These are phyloP conservation scores for Plagodis dolabraria DNA, from an alignment of 2,888 invertebrate genomes.

Conservation along the genomic window DNA sequence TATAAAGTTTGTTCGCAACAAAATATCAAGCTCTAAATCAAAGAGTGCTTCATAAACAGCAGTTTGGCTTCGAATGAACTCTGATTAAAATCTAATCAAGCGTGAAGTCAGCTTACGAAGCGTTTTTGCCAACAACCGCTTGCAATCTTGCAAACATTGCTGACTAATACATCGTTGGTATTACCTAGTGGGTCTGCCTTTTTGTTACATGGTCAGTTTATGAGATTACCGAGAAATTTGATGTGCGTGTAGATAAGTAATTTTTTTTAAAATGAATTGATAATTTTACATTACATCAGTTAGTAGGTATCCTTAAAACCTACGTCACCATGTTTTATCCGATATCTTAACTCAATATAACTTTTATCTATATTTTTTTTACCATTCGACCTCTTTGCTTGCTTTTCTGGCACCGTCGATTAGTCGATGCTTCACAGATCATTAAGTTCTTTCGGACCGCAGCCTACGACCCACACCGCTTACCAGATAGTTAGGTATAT, in stretches of 20 bases:
- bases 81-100: constrained; percentile 38
- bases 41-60: neutral
- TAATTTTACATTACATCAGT: no score
- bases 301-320: no score
- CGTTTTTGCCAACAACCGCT: constrained; percentile 34
- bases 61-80: constrained; percentile 26
- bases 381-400: constrained; percentile 3
- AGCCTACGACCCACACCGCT: constrained; percentile 13
- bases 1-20: neutral
- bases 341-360: neutral
- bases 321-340: no score
- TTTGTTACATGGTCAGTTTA: no score
- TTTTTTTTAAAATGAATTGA: no score
- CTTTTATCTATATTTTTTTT: neutral
- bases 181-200: constrained; percentile 7
- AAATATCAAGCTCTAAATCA: neutral
- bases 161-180: constrained; percentile 3
- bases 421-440: constrained; percentile 39
- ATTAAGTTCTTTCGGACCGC: constrained; percentile 36
- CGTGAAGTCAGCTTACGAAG: constrained; percentile 26
- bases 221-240: no score
- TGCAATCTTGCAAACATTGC: constrained; percentile 25
- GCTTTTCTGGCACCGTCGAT: constrained; percentile 23
- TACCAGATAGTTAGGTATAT: constrained; percentile 10
- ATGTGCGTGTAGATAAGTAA: no score